phyloP scores from a whole-genome alignment of 2,797 vertebrate genomes.

The Gorsachius magnificus region DNA sequence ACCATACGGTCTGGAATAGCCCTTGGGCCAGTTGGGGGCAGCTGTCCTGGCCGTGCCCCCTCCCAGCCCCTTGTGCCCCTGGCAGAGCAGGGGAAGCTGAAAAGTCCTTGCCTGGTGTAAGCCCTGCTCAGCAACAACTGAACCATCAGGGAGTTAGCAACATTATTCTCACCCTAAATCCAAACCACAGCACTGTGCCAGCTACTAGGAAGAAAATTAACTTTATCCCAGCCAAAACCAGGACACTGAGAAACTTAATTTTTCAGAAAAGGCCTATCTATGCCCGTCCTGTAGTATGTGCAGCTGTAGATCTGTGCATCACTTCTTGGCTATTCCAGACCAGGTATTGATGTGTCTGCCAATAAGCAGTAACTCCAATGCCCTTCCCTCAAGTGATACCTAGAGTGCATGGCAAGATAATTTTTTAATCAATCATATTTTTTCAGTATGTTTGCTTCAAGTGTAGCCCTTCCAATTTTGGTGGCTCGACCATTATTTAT shows the following conservation, averaged over 20 bases:
- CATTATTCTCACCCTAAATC: too few relatives aligned
- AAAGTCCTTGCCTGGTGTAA: too few relatives aligned
- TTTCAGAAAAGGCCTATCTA: background rate
- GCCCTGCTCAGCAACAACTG: too few relatives aligned
- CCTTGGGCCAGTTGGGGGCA: too few relatives aligned
- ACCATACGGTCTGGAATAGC: too few relatives aligned
- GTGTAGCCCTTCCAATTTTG: background rate
- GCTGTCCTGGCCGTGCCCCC: too few relatives aligned
- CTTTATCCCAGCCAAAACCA: too few relatives aligned
- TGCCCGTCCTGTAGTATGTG: background rate
- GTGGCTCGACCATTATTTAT: conserved; percentile 54
- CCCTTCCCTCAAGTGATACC: background rate
- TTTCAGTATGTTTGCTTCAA: conserved; percentile 29
- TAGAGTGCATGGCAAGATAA: background rate
- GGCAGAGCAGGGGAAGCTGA: too few relatives aligned
- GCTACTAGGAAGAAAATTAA: too few relatives aligned
- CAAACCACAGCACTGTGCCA: too few relatives aligned
- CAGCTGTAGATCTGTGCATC: background rate
- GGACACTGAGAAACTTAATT: background rate
- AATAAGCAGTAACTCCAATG: background rate
- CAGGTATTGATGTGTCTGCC: background rate
- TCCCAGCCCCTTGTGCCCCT: too few relatives aligned
- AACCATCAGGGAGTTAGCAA: too few relatives aligned
- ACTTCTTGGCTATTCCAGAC: background rate
- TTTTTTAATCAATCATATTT: conserved; percentile 50